Percentiles rank a stretch among this genome's conserved stretches.
Evolutionary conservation across 2,888 invertebrate genomes (phyloP).

Genomic region (Caenorhabditis auriculariae): DNA sequence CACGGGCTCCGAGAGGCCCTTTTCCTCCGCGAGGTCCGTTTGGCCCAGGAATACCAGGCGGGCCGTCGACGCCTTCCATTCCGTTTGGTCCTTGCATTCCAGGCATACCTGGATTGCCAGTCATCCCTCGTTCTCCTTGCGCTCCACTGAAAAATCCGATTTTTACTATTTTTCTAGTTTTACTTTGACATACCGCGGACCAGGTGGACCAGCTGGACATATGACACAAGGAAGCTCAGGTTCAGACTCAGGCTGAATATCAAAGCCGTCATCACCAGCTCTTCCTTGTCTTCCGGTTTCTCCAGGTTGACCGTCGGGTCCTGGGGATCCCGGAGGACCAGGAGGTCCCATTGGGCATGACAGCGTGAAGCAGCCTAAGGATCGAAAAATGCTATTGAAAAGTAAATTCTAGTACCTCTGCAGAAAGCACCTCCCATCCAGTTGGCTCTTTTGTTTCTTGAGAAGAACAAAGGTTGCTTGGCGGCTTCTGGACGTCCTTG

Average conservation of each 20-base stretch:
- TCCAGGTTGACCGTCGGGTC: conserved; percentile 58
- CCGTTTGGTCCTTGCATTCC: conserved; percentile 54
- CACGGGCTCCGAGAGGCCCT: conserved; percentile 47
- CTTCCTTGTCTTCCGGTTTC: conserved; percentile 48
- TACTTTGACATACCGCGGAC: conserved; percentile 44
- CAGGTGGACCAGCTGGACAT: conserved; percentile 63
- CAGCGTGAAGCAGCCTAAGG: conserved; percentile 50
- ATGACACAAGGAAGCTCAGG: conserved; percentile 61
- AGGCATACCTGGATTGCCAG: conserved; percentile 42
- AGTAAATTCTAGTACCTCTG: conserved; percentile 10
- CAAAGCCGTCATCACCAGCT: conserved; percentile 59
- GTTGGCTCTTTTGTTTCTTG: conserved; percentile 37
- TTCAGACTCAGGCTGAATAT: conserved; percentile 59
- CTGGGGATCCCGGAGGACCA: conserved; percentile 58
- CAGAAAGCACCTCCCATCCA: conserved; percentile 46
- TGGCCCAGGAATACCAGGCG: conserved; percentile 43
- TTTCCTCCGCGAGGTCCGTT: conserved; percentile 36
- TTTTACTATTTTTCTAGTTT: conserved; percentile 3
- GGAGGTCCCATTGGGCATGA: conserved; percentile 60
- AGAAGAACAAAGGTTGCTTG: conserved; percentile 40
- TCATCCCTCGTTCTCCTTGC: conserved; percentile 61
- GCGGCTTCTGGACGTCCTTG: conserved; percentile 8
- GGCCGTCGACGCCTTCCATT: conserved; percentile 49
- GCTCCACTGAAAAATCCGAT: conserved; percentile 47
- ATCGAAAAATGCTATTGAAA: no score